Percentiles rank a stretch among this genome's conserved stretches.
Evolutionary conservation across 2,797 vertebrate species (phyloP).

Genomic region (Lepidocolaptes lacrymiger): DNA sequence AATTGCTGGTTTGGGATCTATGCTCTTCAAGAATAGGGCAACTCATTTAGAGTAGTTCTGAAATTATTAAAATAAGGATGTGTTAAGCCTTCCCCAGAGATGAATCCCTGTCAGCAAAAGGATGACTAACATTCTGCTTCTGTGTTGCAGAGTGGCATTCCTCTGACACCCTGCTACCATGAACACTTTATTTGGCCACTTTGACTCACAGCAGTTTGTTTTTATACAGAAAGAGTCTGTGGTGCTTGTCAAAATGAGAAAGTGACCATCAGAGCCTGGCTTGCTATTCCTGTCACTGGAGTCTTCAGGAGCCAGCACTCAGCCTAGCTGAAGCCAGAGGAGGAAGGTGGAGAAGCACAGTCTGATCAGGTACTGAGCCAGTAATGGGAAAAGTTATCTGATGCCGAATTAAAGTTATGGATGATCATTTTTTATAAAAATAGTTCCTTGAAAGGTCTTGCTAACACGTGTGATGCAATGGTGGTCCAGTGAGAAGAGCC

Average conservation of each 20-base stretch:
- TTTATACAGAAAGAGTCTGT: constrained; percentile 41
- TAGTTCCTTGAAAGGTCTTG: not conserved
- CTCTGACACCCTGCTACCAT: rapidly evolving
- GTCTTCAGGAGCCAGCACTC: not conserved
- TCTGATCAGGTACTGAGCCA: constrained; percentile 53
- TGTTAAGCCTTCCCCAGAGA: not conserved
- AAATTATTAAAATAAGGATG: not conserved
- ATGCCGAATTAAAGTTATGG: not conserved
- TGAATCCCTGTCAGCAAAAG: not conserved
- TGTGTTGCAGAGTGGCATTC: not conserved
- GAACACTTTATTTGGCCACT: not conserved
- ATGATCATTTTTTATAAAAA: not conserved
- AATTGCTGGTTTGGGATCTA: not conserved
- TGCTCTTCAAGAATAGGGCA: not conserved
- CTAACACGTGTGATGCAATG: rapidly evolving
- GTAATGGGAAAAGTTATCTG: not conserved
- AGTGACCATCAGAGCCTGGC: constrained; percentile 12
- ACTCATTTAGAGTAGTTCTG: not conserved
- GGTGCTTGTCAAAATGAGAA: constrained; percentile 24
- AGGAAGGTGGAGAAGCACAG: constrained; percentile 16
- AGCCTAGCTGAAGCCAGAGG: constrained; percentile 32
- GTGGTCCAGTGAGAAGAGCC: not conserved
- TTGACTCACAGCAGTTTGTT: constrained; percentile 39
- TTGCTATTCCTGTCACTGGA: not conserved
- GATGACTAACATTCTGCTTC: not conserved